A percentile compares a stretch with the other conserved stretches of the same genome.
Evolutionary conservation across 2,797 vertebrate genomes (phyloP).

Genomic region (Ctenopoma kingsleyae): DNA sequence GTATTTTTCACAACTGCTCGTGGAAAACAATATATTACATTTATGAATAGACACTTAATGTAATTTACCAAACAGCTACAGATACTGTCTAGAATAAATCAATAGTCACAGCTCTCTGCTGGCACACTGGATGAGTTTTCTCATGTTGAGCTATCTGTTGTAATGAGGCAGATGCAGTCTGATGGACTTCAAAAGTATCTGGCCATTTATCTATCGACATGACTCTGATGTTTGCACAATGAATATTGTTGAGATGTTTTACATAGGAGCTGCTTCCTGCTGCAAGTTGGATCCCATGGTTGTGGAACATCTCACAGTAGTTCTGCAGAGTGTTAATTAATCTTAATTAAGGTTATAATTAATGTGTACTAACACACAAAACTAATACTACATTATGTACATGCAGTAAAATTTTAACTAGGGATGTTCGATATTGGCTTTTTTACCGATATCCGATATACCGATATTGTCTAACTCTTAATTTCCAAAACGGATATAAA

Average conservation of each 20-base stretch:
- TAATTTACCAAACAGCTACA: conserved; percentile 55
- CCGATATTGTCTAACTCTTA: too few species aligned
- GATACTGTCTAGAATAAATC: conserved; percentile 35
- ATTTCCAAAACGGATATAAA: too few species aligned
- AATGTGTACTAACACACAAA: not conserved
- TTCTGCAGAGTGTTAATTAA: conserved; percentile 14
- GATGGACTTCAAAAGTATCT: conserved; percentile 8
- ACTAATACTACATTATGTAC: not conserved
- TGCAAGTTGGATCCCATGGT: conserved; percentile 30
- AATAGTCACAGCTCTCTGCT: conserved; percentile 33
- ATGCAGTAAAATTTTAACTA: not conserved
- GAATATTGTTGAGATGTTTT: not conserved
- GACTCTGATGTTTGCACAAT: not conserved
- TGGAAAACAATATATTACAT: conserved; percentile 22
- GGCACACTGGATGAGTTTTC: conserved; percentile 18
- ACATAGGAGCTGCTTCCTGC: conserved; percentile 21
- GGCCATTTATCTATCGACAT: not conserved
- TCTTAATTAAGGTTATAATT: conserved; percentile 1
- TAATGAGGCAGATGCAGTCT: conserved; percentile 30
- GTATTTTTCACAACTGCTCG: conserved; percentile 38
- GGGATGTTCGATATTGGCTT: too few species aligned
- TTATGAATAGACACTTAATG: conserved; percentile 30
- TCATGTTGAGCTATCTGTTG: conserved; percentile 29
- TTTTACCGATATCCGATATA: too few species aligned
- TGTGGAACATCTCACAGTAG: conserved; percentile 25